Evolutionary conservation across 2,113 vertebrate genomes (phyloP), one percentile per base, ranked within the genome.

Genomic region (Nothobranchius kuhntae): DNA sequence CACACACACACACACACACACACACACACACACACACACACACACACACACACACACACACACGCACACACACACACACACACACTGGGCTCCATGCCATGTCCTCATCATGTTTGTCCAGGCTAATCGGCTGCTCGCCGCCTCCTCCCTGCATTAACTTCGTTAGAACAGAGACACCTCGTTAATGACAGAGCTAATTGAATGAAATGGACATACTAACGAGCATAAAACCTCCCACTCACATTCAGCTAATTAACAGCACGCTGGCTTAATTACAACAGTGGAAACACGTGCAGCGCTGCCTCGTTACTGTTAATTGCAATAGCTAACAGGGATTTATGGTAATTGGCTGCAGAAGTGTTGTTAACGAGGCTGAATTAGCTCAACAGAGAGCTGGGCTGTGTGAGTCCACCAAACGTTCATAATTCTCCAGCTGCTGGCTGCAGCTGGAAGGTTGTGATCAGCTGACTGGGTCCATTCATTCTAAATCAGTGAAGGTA

Each of bases 181-280:
- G 83, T 90, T 98, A 98, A 98, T 97, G 96, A 96, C 94, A 92
- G 93, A 90, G 94, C 98, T 98, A 98, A 99, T 98, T 98, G 96
- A 99, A 99, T 98, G 96, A 98, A 98, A 97, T 96, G 94, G 94
- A 95, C 91, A 93, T 80, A 73, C 95, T 98, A 98, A 98, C 96
- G 95, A 97, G 96, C 94, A 95, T 98, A 97, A 98, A 98, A 97
- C 94, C 95, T 95, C 92, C 95, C 93, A 95, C 96, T 97, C 96
- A 95, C 95, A 97, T 96, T 89, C 93, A 92, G 93, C 96, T 97
- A 98, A 98, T 99, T 99, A 98, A 98, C 96, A 97, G 95, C 96
- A 94, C 92, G 95, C 80, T 84, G 91, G 95, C 95, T 95, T 96
- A 99, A 98, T 99, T 99, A 96, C 95, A 98, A 98, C 96, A 95